Conservation (phyloP, 2,888 invertebrate genomes). For the Dascillus cervinus region DNA sequence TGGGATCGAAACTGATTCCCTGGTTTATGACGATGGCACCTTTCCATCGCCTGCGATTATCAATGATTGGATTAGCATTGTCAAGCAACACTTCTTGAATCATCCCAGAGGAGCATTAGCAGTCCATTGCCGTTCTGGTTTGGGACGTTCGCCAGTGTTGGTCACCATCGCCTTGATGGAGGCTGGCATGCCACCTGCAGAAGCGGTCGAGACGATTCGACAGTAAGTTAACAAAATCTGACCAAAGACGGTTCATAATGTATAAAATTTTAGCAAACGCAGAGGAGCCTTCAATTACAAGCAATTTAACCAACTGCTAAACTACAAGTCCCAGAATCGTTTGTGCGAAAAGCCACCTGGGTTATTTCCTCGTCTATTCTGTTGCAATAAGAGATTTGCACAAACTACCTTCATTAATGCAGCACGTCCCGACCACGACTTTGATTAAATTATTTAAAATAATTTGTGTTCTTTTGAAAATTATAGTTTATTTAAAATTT, state of each 20-base stretch:
- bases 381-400: neutral
- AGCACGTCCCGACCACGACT: no score
- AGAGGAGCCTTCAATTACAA: conserved; percentile 6
- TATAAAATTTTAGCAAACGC: conserved; percentile 5
- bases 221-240: conserved; percentile 4
- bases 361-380: neutral
- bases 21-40: conserved; percentile 9
- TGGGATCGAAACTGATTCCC: conserved; percentile 7
- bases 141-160: conserved; percentile 13
- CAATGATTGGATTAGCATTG: conserved; percentile 9
- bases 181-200: conserved; percentile 6
- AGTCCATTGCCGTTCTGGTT: conserved; percentile 11
- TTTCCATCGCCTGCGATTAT: conserved; percentile 8
- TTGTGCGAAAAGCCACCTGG: conserved; percentile 3
- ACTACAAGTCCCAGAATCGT: conserved; percentile 4
- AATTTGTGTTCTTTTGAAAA: no score
- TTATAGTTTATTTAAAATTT: no score
- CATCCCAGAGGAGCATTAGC: conserved; percentile 8
- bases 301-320: conserved; percentile 2
- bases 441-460: no score
- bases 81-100: conserved; percentile 3
- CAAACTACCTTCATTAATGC: no score
- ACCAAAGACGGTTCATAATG: neutral
- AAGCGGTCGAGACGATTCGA: conserved; percentile 5
- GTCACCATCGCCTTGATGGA: conserved; percentile 15